Evolutionary conservation across 2,113 vertebrate genomes (phyloP).

Genomic region (Silurus glanis): DNA sequence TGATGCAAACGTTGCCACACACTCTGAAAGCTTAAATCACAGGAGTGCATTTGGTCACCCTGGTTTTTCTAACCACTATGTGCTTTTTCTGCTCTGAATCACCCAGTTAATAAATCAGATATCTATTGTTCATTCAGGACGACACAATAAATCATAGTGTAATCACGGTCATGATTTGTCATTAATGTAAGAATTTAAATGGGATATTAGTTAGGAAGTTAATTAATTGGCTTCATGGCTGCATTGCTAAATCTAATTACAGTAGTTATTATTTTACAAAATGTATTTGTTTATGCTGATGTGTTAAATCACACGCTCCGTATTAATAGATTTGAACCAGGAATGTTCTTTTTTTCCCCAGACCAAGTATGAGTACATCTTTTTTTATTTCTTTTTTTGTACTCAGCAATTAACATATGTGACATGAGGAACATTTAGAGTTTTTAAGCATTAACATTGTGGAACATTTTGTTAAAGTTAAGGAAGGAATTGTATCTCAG

Average conservation of each 20-base stretch:
- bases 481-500: no score
- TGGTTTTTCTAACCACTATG: background rate
- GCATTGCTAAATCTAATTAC: background rate
- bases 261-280: background rate
- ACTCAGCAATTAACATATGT: background rate
- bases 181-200: constrained; percentile 17
- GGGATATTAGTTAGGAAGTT: background rate
- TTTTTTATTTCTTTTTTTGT: background rate
- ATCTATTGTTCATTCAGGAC: background rate
- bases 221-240: constrained; percentile 10
- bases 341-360: background rate
- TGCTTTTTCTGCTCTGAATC: background rate
- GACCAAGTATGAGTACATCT: background rate
- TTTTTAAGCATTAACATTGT: background rate
- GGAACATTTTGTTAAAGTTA: background rate
- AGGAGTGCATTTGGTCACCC: background rate
- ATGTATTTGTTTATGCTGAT: background rate
- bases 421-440: background rate
- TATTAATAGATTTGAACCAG: background rate
- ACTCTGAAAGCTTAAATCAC: background rate
- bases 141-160: background rate
- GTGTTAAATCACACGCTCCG: background rate
- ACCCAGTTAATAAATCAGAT: constrained; percentile 22
- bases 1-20: constrained; percentile 14
- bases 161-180: constrained; percentile 14